Base-by-base conservation (phyloP, 2,113 vertebrate species). In the Oxygymnocypris stewartii region DNA sequence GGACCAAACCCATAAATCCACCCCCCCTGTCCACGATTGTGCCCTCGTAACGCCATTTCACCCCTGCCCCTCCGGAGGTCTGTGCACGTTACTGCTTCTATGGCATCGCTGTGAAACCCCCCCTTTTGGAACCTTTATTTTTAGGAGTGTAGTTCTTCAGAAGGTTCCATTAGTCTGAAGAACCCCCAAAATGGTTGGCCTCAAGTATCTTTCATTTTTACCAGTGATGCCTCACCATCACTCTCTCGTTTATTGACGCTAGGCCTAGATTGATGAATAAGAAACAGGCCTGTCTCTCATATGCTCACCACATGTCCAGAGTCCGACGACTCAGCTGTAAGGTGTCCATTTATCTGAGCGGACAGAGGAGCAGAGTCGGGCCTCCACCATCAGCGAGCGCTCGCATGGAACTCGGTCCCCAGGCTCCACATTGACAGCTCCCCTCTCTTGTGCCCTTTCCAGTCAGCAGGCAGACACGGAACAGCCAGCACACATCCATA, bases 311-410 rank as follows among this genome's bases (percentile, higher is more conserved):
- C 87, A 90, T 87, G 86, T 89, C 88, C 85, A 86, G 82, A 90
- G 85, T 84, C n/a, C 89, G 91, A 92, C 47, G 90, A 92, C 89
- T 92, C 91, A 90, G 91, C 91, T 91, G 85, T 80, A 89, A 89
- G 86, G 79, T 88, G 90, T 92, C 90, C 90, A 90, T 93, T 82
- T 92, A 93, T 93, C 88, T 90, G 84, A 71, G 44, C 85, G 88
- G 91, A 92, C 88, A 85, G 86, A 76, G 77, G 85, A 87, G 88
- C 49, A 13, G 81, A 89, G 86, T 88, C 2, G 74, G 87, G 78
- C 85, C 86, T 23, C 79, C 87, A 31, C 82, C 88, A 40, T 69
- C 80, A 40, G 84, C 76, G 83, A 82, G 82, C 10, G 73, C 79
- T 35, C 0, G 28, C 59, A n/a, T 84, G 57, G 85, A 85, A 83